A percentile compares a stretch with the other conserved stretches of the same genome.
Evolutionary conservation across 2,113 vertebrate genomes (phyloP).

Genomic region (Tetrao urogallus): DNA sequence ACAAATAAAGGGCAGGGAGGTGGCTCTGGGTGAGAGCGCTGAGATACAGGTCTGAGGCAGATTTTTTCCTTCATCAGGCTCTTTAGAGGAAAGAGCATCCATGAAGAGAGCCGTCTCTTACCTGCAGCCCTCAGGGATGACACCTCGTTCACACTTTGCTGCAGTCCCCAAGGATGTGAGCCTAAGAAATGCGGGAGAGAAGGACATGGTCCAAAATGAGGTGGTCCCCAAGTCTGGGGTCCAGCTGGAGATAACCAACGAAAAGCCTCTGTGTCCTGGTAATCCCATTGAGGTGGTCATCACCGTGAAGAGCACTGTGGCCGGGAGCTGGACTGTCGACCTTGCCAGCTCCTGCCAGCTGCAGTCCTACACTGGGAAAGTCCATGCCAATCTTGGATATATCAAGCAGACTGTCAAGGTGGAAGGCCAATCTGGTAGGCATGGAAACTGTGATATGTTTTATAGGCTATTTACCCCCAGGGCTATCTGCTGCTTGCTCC

Average conservation of each 20-base stretch:
- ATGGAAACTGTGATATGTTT: background rate
- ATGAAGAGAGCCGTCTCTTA: constrained; percentile 57
- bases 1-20: background rate
- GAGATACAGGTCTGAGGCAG: background rate
- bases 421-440: constrained; percentile 62
- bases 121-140: background rate
- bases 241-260: constrained; percentile 33
- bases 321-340: constrained; percentile 29
- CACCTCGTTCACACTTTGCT: background rate
- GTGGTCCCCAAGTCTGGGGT: background rate
- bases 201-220: background rate
- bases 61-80: constrained; percentile 51
- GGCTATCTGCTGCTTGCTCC: background rate
- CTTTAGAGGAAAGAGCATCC: constrained; percentile 61
- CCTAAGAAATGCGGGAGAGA: background rate
- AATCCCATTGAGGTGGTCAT: constrained; percentile 60
- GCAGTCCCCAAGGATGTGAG: rapidly evolving
- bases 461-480: background rate
- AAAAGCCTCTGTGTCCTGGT: constrained; percentile 54
- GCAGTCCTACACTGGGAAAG: constrained; percentile 72
- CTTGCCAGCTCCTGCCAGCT: constrained; percentile 63
- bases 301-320: constrained; percentile 9
- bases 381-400: constrained; percentile 45
- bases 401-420: constrained; percentile 39
- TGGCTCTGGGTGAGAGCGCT: background rate